Evolutionary conservation across 2,797 vertebrate species (phyloP), one percentile per base, ranked within the genome.

Genomic region (Chaetophractus vellerosus): DNA sequence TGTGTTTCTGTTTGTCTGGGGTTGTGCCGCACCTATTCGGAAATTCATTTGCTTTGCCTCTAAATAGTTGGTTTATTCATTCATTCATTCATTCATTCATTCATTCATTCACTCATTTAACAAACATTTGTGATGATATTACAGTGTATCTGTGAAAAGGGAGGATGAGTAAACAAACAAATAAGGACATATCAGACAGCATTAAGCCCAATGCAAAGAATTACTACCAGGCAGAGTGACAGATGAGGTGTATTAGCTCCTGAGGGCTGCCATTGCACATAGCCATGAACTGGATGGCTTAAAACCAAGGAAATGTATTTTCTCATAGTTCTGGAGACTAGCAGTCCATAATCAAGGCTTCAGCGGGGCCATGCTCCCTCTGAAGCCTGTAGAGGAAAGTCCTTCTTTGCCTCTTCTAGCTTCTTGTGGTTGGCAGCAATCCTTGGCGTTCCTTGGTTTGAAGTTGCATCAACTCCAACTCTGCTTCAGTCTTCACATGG

Each of bases 151-250:
- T 61, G 38, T 88, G 21, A 19, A 55, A 41, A 76, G 4, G 52
- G 48, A 91, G 19, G 15, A 19, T 72, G 28, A 64, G 8, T 26
- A 63, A 84, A 6, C 23, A 85, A 88, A 84, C 28, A 81, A 69
- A 75, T 6, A 94, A 75, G 66, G 48, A 78, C 11, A 31, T 66
- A 50, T 23, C 6, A 38, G 26, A 69, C 18, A 68, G 26, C 28
- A n/a, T 59, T 75, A 94, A 89, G 31, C 14, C n/a, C 16, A 57
- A 48, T 26, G 21, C n/a, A n/a, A 75, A 72, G 21, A 89, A 93
- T 50, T 78, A 24, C 45, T 76, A 41, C 0, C 11, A 74, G 12
- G 8, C 1, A 64, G 33, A 68, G 8, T 19, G 12, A 48, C 31
- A 36, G 18, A 88, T 41, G 19, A 83, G 5, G 21, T 75, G 6